A percentile compares a stretch with the other conserved stretches of the same genome.
Evolutionary conservation across 2,113 vertebrate species (phyloP).

Genomic region (Perca schrenkii): DNA sequence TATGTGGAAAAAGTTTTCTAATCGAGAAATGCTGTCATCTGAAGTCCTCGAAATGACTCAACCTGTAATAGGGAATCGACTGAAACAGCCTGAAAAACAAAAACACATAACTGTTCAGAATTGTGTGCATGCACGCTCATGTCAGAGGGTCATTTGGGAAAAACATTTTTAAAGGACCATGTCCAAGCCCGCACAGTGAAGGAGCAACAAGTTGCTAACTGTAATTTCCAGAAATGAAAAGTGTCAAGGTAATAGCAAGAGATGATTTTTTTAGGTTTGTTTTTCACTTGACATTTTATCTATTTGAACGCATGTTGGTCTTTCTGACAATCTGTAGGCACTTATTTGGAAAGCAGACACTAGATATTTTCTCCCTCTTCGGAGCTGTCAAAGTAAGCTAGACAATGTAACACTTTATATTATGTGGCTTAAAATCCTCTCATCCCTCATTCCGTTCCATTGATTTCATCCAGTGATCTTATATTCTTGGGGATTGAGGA

Average conservation of each 20-base stretch:
- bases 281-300: constrained; percentile 69
- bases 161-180: constrained; percentile 11
- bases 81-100: constrained; percentile 19
- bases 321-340: constrained; percentile 62
- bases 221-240: constrained; percentile 63
- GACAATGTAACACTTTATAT: constrained; percentile 65
- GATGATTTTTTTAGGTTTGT: constrained; percentile 47
- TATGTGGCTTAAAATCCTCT: constrained; percentile 58
- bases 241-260: constrained; percentile 50
- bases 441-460: constrained; percentile 60
- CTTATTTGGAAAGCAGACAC: constrained; percentile 55
- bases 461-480: constrained; percentile 65
- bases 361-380: constrained; percentile 55
- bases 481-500: constrained; percentile 45
- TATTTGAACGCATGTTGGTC: constrained; percentile 61
- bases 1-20: constrained; percentile 4
- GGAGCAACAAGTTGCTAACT: constrained; percentile 13
- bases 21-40: constrained; percentile 21
- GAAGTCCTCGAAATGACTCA: constrained; percentile 27
- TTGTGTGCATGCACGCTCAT: constrained; percentile 4
- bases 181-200: constrained; percentile 3
- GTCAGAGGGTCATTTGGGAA: constrained; percentile 5
- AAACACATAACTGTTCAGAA: neutral
- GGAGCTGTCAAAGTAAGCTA: constrained; percentile 65
- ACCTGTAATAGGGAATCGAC: constrained; percentile 18